Conservation (phyloP, 1,140 invertebrate species). For the Drosophila cardini region DNA sequence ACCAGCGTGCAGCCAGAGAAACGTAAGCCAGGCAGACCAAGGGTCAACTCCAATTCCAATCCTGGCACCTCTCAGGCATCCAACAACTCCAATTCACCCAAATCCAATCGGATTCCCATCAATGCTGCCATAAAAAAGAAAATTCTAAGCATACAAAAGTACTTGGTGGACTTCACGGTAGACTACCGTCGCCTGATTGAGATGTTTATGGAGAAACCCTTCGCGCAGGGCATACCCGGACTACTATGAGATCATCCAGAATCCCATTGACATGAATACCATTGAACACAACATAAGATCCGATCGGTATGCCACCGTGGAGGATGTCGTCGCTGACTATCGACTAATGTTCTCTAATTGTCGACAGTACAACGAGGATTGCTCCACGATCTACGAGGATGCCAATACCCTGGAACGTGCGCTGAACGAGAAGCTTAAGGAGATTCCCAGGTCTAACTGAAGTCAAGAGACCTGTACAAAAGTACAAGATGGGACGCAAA, state of each 20-base stretch:
- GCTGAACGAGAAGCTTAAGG: constrained; percentile 93
- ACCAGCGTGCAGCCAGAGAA: constrained; percentile 61
- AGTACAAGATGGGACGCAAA: constrained; percentile 66
- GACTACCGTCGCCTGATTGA: constrained; percentile 94
- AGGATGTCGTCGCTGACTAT: constrained; percentile 88
- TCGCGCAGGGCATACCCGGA: constrained; percentile 98
- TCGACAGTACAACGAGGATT: constrained; percentile 97
- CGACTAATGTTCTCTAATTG: constrained; percentile 98
- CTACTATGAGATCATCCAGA: constrained; percentile 97
- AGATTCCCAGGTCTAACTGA: constrained; percentile 86
- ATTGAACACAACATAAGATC: constrained; percentile 96
- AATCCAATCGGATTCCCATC: constrained; percentile 76
- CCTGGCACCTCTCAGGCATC: constrained; percentile 85
- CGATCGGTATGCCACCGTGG: constrained; percentile 87
- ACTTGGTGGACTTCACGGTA: constrained; percentile 90
- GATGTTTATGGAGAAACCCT: constrained; percentile 98
- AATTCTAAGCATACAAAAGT: constrained; percentile 90
- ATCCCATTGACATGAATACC: constrained; percentile 97
- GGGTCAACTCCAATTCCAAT: constrained; percentile 85
- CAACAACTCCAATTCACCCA: constrained; percentile 66
- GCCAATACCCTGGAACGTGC: constrained; percentile 94
- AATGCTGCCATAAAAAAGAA: constrained; percentile 88
- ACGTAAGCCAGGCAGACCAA: constrained; percentile 80
- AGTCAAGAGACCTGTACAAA: constrained; percentile 75
- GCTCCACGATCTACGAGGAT: constrained; percentile 97